Conservation (phyloP, 2,797 vertebrate species). For the Mastacembelus armatus region DNA sequence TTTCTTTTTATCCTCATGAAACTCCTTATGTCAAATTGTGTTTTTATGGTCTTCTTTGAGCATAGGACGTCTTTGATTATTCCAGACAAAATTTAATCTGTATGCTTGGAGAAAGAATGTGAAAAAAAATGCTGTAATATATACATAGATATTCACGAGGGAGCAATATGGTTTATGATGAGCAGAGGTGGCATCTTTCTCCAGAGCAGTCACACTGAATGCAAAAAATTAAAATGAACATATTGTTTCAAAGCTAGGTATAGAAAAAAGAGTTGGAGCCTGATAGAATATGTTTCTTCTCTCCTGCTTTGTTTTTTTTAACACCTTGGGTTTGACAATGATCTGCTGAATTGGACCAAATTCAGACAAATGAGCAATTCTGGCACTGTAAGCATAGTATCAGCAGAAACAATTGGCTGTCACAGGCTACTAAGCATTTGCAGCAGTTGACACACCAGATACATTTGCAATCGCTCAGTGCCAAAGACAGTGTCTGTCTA, state of each 20-base stretch:
- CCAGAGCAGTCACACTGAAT: no score
- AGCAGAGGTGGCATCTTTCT: no score
- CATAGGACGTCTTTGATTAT: conserved; percentile 16
- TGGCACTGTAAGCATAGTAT: conserved; percentile 11
- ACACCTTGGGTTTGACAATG: background rate
- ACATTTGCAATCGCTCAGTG: conserved; percentile 52
- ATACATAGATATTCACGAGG: no score
- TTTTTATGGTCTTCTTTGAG: background rate
- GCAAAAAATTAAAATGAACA: no score
- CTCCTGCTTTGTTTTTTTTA: background rate
- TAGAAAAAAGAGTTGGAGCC: no score
- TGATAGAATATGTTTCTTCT: background rate
- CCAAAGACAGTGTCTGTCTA: conserved; percentile 59
- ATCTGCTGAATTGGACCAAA: conserved; percentile 4
- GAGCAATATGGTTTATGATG: no score
- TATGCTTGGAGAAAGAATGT: background rate
- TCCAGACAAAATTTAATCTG: background rate
- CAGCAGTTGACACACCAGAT: conserved; percentile 48
- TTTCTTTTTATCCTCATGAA: background rate
- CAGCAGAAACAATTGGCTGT: conserved; percentile 38
- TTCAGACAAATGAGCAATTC: conserved; percentile 20
- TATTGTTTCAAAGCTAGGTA: background rate
- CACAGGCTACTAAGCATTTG: conserved; percentile 49
- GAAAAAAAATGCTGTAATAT: background rate
- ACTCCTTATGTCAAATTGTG: no score